Evolutionary conservation across 1,140 invertebrate species (phyloP), one percentile per base, ranked within the genome.

Genomic region (Scylla paramamosain): DNA sequence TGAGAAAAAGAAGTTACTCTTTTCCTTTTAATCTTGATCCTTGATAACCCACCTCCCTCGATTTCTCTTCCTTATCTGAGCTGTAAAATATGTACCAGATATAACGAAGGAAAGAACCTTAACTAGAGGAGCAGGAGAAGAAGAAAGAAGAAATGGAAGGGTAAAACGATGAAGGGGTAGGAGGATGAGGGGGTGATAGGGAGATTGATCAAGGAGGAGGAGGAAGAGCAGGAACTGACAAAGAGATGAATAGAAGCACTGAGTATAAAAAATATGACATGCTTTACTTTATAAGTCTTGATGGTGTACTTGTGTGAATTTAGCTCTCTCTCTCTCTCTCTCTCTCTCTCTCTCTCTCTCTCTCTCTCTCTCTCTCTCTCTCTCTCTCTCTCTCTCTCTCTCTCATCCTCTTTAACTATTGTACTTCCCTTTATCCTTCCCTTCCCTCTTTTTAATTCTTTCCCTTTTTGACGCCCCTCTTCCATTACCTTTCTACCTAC

Each of bases 21-120:
- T 77, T 77, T 77, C 52, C 16, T 59, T 59, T 77, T 77, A n/a
- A 77, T 77, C 67, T 77, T n/a, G 67, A 77, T 77, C 67, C 67
- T 77, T n/a, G 67, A 77, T 77, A 77, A 77, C 67, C n/a, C 67
- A 2, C 20, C 67, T n/a, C 20, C 67, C 20, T n/a, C 67, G 12
- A 77, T 77, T 77, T 77, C 25, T 77, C 67, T n/a, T n/a, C n/a
- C 67, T 77, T 77, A 77, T 77, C 67, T n/a, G 4, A n/a, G 67
- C n/a, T 77, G n/a, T 77, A 77, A 77, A 39, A 77, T 77, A 77
- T 77, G 20, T 77, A n/a, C n/a, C n/a, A n/a, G 67, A 0, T 77
- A 77, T 77, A 7, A 3, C 67, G 67, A n/a, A 3, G 67, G n/a
- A 77, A 77, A n/a, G n/a, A 77, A 39, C 39, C 39, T 1, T 1